phyloP scores from a whole-genome alignment of 2,888 invertebrate genomes.

The Melinaea marsaeus region DNA sequence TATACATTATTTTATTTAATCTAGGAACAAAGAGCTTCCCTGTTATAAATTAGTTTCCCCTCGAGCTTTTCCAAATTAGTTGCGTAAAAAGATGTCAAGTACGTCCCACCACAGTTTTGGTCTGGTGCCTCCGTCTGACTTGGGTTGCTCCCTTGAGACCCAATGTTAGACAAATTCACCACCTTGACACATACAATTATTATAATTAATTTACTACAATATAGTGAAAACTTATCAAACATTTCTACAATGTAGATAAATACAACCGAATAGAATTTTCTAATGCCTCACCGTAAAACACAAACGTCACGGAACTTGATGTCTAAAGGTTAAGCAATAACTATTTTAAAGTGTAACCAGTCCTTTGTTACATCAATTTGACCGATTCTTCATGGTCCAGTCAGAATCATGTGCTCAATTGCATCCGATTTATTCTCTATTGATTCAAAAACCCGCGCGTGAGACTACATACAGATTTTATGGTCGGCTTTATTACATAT shows the following conservation, averaged over 20 bases:
- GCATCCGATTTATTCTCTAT: conserved; percentile 64
- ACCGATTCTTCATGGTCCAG: conserved; percentile 68
- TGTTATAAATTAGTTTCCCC: conserved; percentile 8
- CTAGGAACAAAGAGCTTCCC: not conserved
- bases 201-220: not conserved
- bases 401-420: conserved; percentile 65
- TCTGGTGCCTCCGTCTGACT: conserved; percentile 5
- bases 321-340: conserved; percentile 22
- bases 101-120: conserved; percentile 4
- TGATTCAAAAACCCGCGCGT: conserved; percentile 64
- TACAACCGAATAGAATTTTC: not conserved
- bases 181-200: conserved; percentile 4
- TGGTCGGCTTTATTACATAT: conserved; percentile 69
- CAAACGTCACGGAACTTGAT: conserved; percentile 7
- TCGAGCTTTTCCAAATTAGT: conserved; percentile 2
- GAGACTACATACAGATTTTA: conserved; percentile 68
- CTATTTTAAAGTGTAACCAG: conserved; percentile 29
- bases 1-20: not conserved
- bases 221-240: not conserved
- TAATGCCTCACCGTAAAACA: not conserved
- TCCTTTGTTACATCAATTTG: conserved; percentile 48
- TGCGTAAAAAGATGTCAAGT: conserved; percentile 8
- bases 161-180: conserved; percentile 3
- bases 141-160: conserved; percentile 1
- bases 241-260: not conserved